Base-by-base conservation (phyloP, 2,797 vertebrate species). In the Taeniopygia guttata region DNA sequence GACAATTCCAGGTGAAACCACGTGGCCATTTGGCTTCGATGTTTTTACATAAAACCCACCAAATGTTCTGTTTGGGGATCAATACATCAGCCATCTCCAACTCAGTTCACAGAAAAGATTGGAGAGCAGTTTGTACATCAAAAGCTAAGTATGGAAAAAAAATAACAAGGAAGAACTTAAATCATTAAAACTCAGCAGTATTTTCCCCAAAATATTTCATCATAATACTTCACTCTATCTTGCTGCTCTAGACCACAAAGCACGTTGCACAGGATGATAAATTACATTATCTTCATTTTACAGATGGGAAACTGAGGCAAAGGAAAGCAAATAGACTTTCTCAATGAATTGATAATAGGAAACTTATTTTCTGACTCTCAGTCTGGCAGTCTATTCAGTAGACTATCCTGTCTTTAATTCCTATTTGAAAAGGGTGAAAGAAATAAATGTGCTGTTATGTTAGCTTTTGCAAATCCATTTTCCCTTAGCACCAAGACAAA, bases 301-400 rank as follows among this genome's bases (percentile, higher is more conserved):
- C 84, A 96, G 94, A 75, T 89, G 90, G 94, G 94, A 95, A 96
- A 96, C 94, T 95, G 92, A 96, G 95, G 95, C 93, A 96, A 54
- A 69, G 78, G 87, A 95, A 89, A 84, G 87, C 72, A 96, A 95
- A 96, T 72, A 95, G 89, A 82, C 69, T 93, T 90, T 75, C 91
- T 88, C 85, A 78, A 88, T 86, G 92, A 91, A 93, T 25, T 92
- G 79, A 84, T 94, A 86, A 89, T 79, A 92, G 36, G 79, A 92
- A 96, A 90, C 62, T 92, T 95, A 70, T 94, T 95, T 94, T 93
- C 80, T 78, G 79, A 60, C 86, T 94, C 86, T 89, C 80, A 89
- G 21, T 89, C 92, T 92, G 78, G 69, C 87, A 92, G 69, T 29
- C 94, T 95, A 82, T 90, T 94, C 87, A 94, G 68, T 21, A 93